phyloP scores from a whole-genome alignment of 1,140 invertebrate genomes.

The Asbolus verrucosus region DNA sequence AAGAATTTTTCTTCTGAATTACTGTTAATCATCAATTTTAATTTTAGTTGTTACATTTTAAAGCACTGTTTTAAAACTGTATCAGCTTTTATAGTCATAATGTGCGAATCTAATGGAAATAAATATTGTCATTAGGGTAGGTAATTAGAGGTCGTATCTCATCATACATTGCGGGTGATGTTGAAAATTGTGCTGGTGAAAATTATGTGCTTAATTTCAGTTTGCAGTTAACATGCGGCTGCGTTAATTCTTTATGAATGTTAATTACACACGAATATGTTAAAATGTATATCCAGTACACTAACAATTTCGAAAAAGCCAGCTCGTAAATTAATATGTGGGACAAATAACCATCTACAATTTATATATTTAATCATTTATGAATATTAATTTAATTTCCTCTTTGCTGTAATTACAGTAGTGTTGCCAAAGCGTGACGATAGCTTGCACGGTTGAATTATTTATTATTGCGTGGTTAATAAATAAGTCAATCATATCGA shows the following conservation, averaged over 20 bases:
- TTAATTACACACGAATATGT: constrained; percentile 19
- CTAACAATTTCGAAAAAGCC: not conserved
- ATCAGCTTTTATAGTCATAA: constrained; percentile 29
- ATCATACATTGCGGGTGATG: constrained; percentile 30
- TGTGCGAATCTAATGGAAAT: constrained; percentile 34
- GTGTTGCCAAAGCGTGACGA: constrained; percentile 10
- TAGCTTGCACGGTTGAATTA: constrained; percentile 23
- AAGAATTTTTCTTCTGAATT: too few species aligned
- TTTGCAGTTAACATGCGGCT: constrained; percentile 29
- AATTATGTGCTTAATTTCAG: constrained; percentile 39
- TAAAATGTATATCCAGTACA: not conserved
- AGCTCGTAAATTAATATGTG: constrained; percentile 1
- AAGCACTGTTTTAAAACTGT: constrained; percentile 14
- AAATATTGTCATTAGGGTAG: constrained; percentile 30
- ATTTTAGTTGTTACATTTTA: constrained; percentile 22
- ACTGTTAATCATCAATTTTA: constrained; percentile 11
- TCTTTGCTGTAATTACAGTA: constrained; percentile 6
- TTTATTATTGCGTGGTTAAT: constrained; percentile 27
- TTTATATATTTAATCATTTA: constrained; percentile 8
- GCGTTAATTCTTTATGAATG: constrained; percentile 33
- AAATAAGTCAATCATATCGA: constrained; percentile 24
- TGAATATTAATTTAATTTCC: constrained; percentile 28
- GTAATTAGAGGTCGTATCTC: constrained; percentile 36
- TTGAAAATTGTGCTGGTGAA: constrained; percentile 29
- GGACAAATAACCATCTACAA: not conserved